Evolutionary conservation across 2,888 invertebrate species (phyloP).

Genomic region (Philonicus albiceps): DNA sequence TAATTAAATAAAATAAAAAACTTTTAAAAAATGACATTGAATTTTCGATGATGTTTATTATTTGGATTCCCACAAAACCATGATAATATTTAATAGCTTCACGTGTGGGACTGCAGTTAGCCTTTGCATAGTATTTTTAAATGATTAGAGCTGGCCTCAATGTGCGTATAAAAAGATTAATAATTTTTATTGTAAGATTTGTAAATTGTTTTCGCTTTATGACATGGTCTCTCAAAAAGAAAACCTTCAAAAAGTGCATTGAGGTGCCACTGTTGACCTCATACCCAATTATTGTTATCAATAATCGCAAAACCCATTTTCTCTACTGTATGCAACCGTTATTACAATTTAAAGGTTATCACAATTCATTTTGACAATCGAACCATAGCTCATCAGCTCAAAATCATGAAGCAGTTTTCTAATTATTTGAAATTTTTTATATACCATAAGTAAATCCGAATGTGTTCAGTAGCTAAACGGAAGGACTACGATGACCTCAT

Average conservation of each 20-base stretch:
- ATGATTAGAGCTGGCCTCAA: background rate
- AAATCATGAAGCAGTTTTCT: background rate
- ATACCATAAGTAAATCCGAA: no score
- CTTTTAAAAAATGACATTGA: slow-evolving; percentile 12
- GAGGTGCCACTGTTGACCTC: background rate
- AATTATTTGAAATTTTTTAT: background rate
- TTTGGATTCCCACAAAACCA: background rate
- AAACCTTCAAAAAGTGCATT: background rate
- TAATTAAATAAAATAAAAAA: background rate
- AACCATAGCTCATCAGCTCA: background rate
- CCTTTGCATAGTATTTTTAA: background rate
- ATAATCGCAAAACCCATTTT: background rate
- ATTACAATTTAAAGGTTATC: background rate
- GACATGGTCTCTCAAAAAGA: background rate
- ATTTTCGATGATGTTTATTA: background rate
- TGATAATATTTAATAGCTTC: background rate
- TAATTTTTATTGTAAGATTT: background rate
- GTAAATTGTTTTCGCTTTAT: background rate
- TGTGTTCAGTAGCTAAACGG: background rate
- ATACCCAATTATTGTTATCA: background rate
- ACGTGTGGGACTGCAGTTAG: background rate
- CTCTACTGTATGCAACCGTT: background rate
- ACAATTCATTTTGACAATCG: background rate
- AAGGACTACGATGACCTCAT: background rate
- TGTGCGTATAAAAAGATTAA: background rate